Evolutionary conservation across 1,140 invertebrate species (phyloP).

Genomic region (Lepidotrigona ventralis): DNA sequence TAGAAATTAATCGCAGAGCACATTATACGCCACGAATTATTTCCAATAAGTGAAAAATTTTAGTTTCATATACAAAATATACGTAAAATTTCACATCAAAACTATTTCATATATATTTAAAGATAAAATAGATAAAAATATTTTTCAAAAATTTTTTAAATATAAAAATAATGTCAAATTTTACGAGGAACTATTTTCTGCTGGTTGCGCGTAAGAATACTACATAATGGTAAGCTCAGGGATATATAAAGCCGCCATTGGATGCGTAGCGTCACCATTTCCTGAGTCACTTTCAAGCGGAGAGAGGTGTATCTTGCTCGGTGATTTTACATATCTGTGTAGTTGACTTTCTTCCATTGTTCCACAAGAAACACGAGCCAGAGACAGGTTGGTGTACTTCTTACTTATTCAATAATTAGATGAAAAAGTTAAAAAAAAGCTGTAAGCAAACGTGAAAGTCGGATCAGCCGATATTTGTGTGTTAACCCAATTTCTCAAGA

Average conservation of each 20-base stretch:
- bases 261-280: slow-evolving; percentile 45
- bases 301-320: slow-evolving; percentile 59
- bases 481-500: slow-evolving; percentile 9
- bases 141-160: neutral
- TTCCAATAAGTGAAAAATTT: slow-evolving; percentile 1
- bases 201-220: slow-evolving; percentile 61
- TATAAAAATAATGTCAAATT: neutral
- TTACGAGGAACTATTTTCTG: slow-evolving; percentile 64
- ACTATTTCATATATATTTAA: rapidly evolving
- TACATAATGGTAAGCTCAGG: neutral
- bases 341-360: slow-evolving; percentile 40
- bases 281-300: slow-evolving; percentile 40
- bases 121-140: neutral
- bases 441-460: neutral
- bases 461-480: neutral
- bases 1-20: neutral
- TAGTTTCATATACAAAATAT: neutral
- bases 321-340: slow-evolving; percentile 19
- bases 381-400: slow-evolving; percentile 74
- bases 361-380: slow-evolving; percentile 64
- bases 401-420: slow-evolving; percentile 61
- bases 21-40: neutral
- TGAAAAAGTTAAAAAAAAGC: slow-evolving; percentile 11
- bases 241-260: slow-evolving; percentile 62
- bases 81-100: neutral